A percentile compares a stretch with the other conserved stretches of the same genome.
These are phyloP conservation scores for Chironomus striatipennis DNA, from an alignment of 1,140 invertebrate genomes.

Conservation along the genomic window DNA sequence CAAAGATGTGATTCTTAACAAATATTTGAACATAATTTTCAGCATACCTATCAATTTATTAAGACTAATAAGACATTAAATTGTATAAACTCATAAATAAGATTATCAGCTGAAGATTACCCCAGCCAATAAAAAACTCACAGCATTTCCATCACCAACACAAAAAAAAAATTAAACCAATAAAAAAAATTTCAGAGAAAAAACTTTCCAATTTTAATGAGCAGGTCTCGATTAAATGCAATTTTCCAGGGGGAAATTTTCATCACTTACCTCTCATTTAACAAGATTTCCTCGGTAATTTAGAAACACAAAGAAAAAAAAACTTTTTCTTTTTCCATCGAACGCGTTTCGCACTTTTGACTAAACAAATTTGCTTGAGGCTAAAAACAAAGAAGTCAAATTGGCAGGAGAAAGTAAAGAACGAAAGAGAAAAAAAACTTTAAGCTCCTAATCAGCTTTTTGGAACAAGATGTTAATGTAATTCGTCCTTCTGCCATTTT, in stretches of 20 bases:
- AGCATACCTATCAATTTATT: too few relatives aligned
- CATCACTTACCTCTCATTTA: slow-evolving; percentile 3
- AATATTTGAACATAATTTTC: too few relatives aligned
- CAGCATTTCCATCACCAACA: too few relatives aligned
- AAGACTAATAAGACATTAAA: too few relatives aligned
- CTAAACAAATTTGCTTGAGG: neutral
- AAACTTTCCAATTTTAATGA: too few relatives aligned
- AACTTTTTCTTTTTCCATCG: neutral
- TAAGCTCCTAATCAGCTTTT: slow-evolving; percentile 10
- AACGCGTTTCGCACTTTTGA: neutral
- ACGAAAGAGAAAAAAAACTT: neutral
- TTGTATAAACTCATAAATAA: too few relatives aligned
- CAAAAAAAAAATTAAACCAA: too few relatives aligned
- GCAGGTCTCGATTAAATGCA: too few relatives aligned
- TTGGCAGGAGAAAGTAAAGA: neutral
- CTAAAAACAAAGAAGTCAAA: neutral
- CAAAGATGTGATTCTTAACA: too few relatives aligned
- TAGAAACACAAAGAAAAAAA: neutral
- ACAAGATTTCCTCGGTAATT: slow-evolving; percentile 8
- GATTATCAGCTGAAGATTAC: too few relatives aligned
- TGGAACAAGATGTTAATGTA: slow-evolving; percentile 13
- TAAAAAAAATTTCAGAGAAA: too few relatives aligned
- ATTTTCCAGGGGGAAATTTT: neutral
- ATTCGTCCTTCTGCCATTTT: neutral
- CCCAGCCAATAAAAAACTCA: too few relatives aligned